phyloP scores from a whole-genome alignment of 2,113 vertebrate species.

The Amia ocellicauda region DNA sequence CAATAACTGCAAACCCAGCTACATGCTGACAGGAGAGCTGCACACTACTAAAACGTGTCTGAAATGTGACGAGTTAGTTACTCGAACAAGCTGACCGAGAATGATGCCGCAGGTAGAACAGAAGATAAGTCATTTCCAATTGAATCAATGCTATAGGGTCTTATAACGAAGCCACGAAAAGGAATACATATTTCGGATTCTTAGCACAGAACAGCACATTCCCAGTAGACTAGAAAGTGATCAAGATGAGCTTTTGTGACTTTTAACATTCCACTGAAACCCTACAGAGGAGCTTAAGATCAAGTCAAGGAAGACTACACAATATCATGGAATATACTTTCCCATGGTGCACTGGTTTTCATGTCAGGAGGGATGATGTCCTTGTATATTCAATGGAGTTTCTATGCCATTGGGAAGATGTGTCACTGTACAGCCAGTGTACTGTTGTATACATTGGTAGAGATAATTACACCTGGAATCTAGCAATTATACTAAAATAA shows the following conservation, averaged over 20 bases:
- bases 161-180: neutral
- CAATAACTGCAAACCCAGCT: too few species aligned
- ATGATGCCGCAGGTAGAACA: too few species aligned
- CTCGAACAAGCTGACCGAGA: neutral
- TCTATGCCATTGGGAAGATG: too few species aligned
- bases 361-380: too few species aligned
- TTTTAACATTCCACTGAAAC: slow-evolving; percentile 21
- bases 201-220: slow-evolving; percentile 10
- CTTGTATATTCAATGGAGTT: too few species aligned
- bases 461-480: too few species aligned
- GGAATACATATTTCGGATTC: neutral
- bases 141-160: neutral
- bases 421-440: too few species aligned
- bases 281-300: slow-evolving; percentile 14
- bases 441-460: too few species aligned
- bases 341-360: neutral
- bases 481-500: too few species aligned
- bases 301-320: slow-evolving; percentile 3
- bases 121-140: neutral
- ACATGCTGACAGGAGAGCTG: too few species aligned
- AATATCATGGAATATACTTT: neutral
- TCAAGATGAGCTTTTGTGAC: slow-evolving; percentile 17
- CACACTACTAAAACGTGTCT: neutral
- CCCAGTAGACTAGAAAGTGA: slow-evolving; percentile 6
- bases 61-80: too few species aligned